phyloP scores from a whole-genome alignment of 2,113 vertebrate genomes.

The Xenus cinereus region DNA sequence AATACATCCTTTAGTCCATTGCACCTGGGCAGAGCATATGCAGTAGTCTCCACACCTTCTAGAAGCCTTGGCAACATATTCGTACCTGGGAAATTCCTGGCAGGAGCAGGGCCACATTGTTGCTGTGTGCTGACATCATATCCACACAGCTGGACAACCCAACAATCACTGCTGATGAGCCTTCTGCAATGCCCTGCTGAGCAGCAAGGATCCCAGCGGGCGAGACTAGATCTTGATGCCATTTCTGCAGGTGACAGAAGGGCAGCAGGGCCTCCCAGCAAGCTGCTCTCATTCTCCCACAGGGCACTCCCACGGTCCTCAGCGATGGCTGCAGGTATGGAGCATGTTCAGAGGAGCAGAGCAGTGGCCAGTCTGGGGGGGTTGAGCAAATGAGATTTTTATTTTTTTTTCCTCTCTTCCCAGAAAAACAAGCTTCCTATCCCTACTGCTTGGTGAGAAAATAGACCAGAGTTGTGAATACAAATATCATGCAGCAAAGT shows the following conservation, averaged over 20 bases:
- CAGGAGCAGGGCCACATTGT: neutral
- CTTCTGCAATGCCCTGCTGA: neutral
- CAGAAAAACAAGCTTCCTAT: neutral
- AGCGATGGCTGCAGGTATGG: neutral
- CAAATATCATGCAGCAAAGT: neutral
- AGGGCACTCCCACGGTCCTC: neutral
- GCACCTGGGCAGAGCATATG: rapidly evolving
- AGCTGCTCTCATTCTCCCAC: neutral
- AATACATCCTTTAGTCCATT: neutral
- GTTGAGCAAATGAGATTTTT: neutral
- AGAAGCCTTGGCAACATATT: neutral
- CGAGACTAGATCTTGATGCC: neutral
- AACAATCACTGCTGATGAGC: neutral
- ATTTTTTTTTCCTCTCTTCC: no score
- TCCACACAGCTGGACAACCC: neutral
- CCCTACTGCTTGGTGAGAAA: neutral
- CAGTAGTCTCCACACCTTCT: neutral
- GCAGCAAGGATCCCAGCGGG: neutral
- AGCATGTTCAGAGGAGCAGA: neutral
- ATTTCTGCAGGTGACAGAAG: neutral
- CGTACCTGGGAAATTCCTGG: neutral
- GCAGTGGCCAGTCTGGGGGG: neutral
- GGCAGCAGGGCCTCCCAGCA: neutral
- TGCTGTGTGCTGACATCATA: neutral
- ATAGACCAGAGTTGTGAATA: neutral